A percentile compares a stretch with the other conserved stretches of the same genome.
phyloP scores from a whole-genome alignment of 2,888 invertebrate species.

The Tethea ocularis region DNA sequence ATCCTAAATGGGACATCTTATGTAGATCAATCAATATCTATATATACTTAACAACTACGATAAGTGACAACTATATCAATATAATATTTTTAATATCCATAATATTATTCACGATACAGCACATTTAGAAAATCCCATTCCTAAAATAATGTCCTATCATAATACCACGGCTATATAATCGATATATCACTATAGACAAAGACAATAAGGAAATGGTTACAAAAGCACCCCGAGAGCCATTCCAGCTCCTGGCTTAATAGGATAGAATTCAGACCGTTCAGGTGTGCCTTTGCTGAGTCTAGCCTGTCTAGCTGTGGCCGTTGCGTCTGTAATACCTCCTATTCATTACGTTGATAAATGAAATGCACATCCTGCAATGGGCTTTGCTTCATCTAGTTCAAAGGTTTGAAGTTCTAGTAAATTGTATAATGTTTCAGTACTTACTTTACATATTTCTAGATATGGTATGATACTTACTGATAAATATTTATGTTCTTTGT shows the following conservation, averaged over 20 bases:
- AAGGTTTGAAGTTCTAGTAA: background rate
- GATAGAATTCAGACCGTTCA: constrained; percentile 53
- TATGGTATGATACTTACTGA: background rate
- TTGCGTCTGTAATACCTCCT: background rate
- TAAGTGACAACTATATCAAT: too few species aligned
- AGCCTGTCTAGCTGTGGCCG: background rate
- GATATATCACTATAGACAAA: background rate
- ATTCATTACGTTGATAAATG: constrained; percentile 3
- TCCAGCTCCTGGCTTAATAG: constrained; percentile 45
- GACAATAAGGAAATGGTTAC: constrained; percentile 32
- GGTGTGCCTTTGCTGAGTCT: constrained; percentile 32
- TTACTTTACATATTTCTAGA: background rate
- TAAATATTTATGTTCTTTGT: too few species aligned
- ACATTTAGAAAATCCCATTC: background rate
- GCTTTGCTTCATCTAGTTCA: background rate
- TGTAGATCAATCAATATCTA: too few species aligned
- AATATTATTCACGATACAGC: too few species aligned
- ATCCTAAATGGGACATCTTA: too few species aligned
- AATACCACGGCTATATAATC: background rate
- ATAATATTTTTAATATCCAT: too few species aligned
- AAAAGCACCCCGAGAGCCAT: constrained; percentile 49
- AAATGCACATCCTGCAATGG: background rate
- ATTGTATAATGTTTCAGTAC: background rate
- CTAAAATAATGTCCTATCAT: background rate
- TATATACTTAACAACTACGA: too few species aligned